A percentile compares a stretch with the other conserved stretches of the same genome.
Conservation (phyloP, 2,888 invertebrate genomes). For the Lingula anatina region DNA sequence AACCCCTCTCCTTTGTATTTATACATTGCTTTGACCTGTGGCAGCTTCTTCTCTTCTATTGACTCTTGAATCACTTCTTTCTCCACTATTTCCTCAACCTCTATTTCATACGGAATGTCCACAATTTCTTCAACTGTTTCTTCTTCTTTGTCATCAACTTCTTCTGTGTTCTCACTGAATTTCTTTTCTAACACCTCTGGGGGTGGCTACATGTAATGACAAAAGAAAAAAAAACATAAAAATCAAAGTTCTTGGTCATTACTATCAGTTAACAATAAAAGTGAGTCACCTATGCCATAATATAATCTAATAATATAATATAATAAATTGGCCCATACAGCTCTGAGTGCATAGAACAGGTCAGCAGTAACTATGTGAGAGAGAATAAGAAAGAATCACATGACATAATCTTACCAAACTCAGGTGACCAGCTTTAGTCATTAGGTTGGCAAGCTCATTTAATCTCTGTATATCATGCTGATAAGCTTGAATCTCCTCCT, state of each 20-base stretch:
- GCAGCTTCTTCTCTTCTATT: slow-evolving; percentile 77
- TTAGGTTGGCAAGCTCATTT: slow-evolving; percentile 65
- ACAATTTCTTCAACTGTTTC: slow-evolving; percentile 63
- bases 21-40: slow-evolving; percentile 75
- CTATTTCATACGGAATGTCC: slow-evolving; percentile 83
- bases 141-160: slow-evolving; percentile 29
- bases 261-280: no score
- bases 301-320: no score
- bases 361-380: no score
- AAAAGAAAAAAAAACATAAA: no score
- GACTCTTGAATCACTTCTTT: slow-evolving; percentile 79
- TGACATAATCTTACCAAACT: no score
- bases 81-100: slow-evolving; percentile 87
- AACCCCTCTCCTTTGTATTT: slow-evolving; percentile 90
- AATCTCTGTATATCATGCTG: slow-evolving; percentile 73
- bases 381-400: no score
- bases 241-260: no score
- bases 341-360: no score
- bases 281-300: no score
- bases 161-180: slow-evolving; percentile 31
- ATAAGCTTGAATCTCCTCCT: slow-evolving; percentile 85
- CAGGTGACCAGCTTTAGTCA: slow-evolving; percentile 54
- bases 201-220: no score
- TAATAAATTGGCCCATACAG: no score
- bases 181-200: no score